Evolutionary conservation across 1,140 invertebrate species (phyloP), one percentile per base, ranked within the genome.

Genomic region (Watersipora subatra): DNA sequence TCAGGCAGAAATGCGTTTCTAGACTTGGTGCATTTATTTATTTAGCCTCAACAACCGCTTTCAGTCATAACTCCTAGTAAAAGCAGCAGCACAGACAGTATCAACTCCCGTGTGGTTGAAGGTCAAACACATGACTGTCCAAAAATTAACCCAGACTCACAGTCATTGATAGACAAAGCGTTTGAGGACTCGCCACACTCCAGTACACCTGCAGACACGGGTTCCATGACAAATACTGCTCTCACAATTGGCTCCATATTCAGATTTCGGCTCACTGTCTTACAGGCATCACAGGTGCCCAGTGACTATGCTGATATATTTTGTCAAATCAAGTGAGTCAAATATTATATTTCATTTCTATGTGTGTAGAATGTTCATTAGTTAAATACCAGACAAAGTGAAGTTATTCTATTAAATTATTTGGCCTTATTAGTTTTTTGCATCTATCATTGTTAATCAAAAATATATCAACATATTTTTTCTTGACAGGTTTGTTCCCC

Each of bases 251-350:
- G 92, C 29, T 87, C 87, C 66, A 92, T 97, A 78, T 96, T 99
- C 75, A 95, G 90, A 22, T 99, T 99, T 84, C 85, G 93, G 63
- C 92, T 99, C 2, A 97, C 93, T 0, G 92, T 99, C 2, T 82
- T 98, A 20, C 93, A 99, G 81, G 93, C 93, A 3, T 89, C 92
- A 73, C 91, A 90, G 66, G 92, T 99, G 71, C 87, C 92, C 1
- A 88, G 91, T 0, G 92, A 98, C 80, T 99, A 97, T 78, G 91
- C 93, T 0, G 96, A 99, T 77, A 93, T 99, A 55, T 99, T 99
- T 84, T 98, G 95, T 81, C 97, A 99, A 83, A 99, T 99, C 82
- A 98, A 98, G 93, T 97, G 80, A 85, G 87, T 85, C 17, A n/a
- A n/a, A n/a, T n/a, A n/a, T n/a, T n/a, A n/a, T n/a, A n/a, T n/a